phyloP scores from a whole-genome alignment of 1,140 invertebrate genomes.

The Drosophila lowei region DNA sequence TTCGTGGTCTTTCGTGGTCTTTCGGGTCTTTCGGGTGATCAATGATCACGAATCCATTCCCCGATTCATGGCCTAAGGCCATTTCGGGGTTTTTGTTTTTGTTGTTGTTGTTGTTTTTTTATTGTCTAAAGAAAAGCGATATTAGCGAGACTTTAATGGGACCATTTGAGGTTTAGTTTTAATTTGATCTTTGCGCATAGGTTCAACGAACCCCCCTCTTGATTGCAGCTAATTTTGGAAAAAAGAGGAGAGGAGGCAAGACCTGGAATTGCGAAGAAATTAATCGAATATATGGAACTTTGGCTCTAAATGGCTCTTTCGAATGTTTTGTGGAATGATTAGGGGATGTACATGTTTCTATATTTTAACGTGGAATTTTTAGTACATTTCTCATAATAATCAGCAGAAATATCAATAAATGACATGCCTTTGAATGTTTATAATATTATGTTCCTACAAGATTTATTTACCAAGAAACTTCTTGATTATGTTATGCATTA shows the following conservation, averaged over 20 bases:
- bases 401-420: no score
- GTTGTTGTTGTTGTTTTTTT: slow-evolving; percentile 6
- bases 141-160: slow-evolving; percentile 38
- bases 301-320: no score
- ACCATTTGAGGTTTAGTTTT: slow-evolving; percentile 32
- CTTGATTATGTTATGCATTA: no score
- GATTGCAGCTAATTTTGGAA: slow-evolving; percentile 27
- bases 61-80: slow-evolving; percentile 28
- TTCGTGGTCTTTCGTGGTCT: slow-evolving; percentile 9
- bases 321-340: no score
- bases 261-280: background rate
- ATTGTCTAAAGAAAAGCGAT: slow-evolving; percentile 44
- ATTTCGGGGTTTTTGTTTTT: background rate
- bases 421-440: no score
- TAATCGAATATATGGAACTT: background rate
- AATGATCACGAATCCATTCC: slow-evolving; percentile 29
- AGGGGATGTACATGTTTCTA: no score
- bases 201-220: slow-evolving; percentile 36
- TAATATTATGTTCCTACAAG: no score
- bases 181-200: slow-evolving; percentile 16
- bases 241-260: background rate
- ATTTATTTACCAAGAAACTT: no score
- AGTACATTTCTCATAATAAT: no score
- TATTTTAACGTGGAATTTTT: no score
- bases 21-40: slow-evolving; percentile 35